Evolutionary conservation across 2,113 vertebrate genomes (phyloP).

Genomic region (Sinosuthora webbiana): DNA sequence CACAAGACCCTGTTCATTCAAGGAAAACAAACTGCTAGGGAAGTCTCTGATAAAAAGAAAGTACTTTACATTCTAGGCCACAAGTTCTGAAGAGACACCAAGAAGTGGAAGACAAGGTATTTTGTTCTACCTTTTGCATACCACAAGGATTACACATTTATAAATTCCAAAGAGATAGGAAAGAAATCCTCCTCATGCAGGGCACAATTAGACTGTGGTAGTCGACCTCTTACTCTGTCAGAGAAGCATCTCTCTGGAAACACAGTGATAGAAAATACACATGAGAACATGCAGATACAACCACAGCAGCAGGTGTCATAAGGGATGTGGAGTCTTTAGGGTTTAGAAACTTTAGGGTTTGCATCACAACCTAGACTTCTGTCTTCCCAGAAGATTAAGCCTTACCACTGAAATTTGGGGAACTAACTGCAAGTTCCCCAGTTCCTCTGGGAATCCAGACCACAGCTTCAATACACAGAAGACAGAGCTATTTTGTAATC

Average conservation of each 20-base stretch:
- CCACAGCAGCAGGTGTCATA: rapidly evolving
- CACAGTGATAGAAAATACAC: background rate
- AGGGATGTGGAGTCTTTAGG: background rate
- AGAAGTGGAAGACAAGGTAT: background rate
- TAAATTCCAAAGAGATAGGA: background rate
- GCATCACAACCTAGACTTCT: background rate
- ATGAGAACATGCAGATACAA: background rate
- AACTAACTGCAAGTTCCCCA: background rate
- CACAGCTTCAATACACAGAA: background rate
- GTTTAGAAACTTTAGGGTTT: background rate
- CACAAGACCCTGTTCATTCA: background rate
- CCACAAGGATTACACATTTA: background rate
- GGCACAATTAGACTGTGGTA: background rate
- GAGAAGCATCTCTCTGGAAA: background rate
- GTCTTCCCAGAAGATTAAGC: background rate
- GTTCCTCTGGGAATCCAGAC: background rate
- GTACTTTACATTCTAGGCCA: background rate
- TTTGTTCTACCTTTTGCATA: background rate
- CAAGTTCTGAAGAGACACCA: background rate
- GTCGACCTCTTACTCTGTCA: background rate
- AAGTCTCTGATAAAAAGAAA: background rate
- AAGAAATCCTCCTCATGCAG: background rate
- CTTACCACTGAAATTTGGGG: background rate
- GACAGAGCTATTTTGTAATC: background rate
- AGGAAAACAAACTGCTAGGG: background rate